Conservation (phyloP, 2,888 invertebrate species). For the Diadegma fenestrale region DNA sequence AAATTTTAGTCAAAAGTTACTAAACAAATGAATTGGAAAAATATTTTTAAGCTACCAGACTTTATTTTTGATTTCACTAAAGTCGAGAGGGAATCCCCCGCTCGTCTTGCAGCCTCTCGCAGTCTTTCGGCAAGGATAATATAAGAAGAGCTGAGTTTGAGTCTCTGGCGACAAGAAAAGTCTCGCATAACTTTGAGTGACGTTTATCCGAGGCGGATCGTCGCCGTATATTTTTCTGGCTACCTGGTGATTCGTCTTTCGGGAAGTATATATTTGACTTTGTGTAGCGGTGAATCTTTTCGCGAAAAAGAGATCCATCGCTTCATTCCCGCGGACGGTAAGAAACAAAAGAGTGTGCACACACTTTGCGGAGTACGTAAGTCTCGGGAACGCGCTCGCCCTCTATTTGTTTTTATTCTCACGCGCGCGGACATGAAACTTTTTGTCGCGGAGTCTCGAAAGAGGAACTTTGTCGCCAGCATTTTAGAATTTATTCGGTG, state of each 20-base stretch:
- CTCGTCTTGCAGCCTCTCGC: neutral
- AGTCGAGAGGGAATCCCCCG: slow-evolving; percentile 6
- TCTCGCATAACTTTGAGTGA: slow-evolving; percentile 79
- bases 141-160: slow-evolving; percentile 22
- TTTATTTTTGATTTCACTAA: slow-evolving; percentile 54
- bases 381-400: slow-evolving; percentile 3
- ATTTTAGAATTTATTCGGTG: slow-evolving; percentile 19
- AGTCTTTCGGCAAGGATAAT: neutral
- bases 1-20: neutral
- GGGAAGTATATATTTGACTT: slow-evolving; percentile 39
- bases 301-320: slow-evolving; percentile 79
- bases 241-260: slow-evolving; percentile 58
- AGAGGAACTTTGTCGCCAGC: neutral
- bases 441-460: slow-evolving; percentile 3
- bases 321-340: slow-evolving; percentile 76
- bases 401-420: slow-evolving; percentile 20
- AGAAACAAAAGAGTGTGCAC: slow-evolving; percentile 52
- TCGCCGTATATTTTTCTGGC: slow-evolving; percentile 69
- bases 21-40: neutral
- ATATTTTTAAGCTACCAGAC: neutral
- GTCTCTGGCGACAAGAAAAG: slow-evolving; percentile 76
- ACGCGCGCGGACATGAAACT: neutral
- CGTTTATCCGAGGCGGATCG: slow-evolving; percentile 75
- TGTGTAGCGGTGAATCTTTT: slow-evolving; percentile 19
- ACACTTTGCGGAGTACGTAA: slow-evolving; percentile 36